Conservation (phyloP, 2,888 invertebrate species). For the Vannuccia rotundouncinata region DNA sequence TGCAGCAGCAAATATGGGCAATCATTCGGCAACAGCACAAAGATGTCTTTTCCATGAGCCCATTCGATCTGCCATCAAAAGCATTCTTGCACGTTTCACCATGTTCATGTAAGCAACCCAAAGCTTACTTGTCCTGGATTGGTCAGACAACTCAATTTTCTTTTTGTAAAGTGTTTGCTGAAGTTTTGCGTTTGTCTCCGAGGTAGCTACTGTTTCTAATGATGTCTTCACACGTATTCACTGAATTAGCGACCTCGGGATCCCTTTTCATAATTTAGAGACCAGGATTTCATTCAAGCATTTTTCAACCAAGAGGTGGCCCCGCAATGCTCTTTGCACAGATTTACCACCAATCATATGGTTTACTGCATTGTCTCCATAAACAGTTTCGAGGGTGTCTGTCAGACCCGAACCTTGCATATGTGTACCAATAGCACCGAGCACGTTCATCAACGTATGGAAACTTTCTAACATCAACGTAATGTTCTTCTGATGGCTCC, state of each 20-base stretch:
- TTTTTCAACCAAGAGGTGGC: constrained; percentile 38
- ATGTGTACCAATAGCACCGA: constrained; percentile 35
- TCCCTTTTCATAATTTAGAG: constrained; percentile 30
- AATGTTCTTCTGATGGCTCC: constrained; percentile 33
- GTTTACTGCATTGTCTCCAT: constrained; percentile 36
- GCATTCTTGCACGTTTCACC: constrained; percentile 37
- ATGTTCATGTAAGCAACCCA: constrained; percentile 40
- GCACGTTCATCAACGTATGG: constrained; percentile 37
- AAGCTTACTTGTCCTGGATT: constrained; percentile 38
- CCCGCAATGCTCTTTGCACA: constrained; percentile 38
- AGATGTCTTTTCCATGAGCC: constrained; percentile 35
- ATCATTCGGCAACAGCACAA: constrained; percentile 35
- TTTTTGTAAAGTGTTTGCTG: constrained; percentile 16
- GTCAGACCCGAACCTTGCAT: constrained; percentile 33
- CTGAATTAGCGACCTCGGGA: constrained; percentile 29
- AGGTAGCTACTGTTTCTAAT: constrained; percentile 29
- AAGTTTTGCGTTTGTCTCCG: constrained; percentile 1
- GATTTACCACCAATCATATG: constrained; percentile 36
- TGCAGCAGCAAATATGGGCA: constrained; percentile 40
- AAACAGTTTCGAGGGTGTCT: constrained; percentile 22
- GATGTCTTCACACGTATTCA: constrained; percentile 29
- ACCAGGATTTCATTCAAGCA: constrained; percentile 38
- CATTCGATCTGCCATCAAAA: constrained; percentile 40
- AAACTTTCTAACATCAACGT: constrained; percentile 31
- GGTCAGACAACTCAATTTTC: constrained; percentile 32